Percentiles rank a stretch among this genome's conserved stretches.
Evolutionary conservation across 2,888 invertebrate species (phyloP).

Genomic region (Leptinotarsa peninsularis): DNA sequence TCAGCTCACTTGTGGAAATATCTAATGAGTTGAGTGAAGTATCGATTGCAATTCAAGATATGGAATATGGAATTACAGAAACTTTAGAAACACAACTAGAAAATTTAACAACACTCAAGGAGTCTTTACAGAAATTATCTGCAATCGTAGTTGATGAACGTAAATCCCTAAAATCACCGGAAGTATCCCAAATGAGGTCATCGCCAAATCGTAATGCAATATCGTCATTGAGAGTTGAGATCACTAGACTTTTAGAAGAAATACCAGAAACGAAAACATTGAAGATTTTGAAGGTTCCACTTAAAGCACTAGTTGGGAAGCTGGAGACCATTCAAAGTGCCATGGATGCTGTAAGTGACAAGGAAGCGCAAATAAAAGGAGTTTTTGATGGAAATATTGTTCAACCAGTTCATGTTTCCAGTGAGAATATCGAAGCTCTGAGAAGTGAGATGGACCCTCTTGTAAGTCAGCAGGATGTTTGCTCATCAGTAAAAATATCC

Average conservation of each 20-base stretch:
- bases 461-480: conserved; percentile 20
- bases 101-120: conserved; percentile 7
- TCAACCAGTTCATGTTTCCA: conserved; percentile 19
- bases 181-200: conserved; percentile 35
- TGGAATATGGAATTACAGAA: not conserved
- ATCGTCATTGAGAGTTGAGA: conserved; percentile 9
- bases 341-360: not conserved
- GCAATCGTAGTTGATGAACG: conserved; percentile 28
- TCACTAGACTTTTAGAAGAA: conserved; percentile 7
- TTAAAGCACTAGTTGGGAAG: conserved; percentile 24
- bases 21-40: conserved; percentile 11
- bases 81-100: conserved; percentile 14
- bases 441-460: not conserved
- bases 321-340: conserved; percentile 26
- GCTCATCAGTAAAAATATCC: conserved; percentile 38
- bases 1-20: conserved; percentile 24
- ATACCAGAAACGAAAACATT: conserved; percentile 18
- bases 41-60: not conserved
- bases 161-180: conserved; percentile 27
- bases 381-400: conserved; percentile 22
- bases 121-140: conserved; percentile 42
- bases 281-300: conserved; percentile 25
- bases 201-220: conserved; percentile 36
- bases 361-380: conserved; percentile 23
- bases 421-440: conserved; percentile 21